Percentiles rank a stretch among this genome's conserved stretches.
phyloP scores from a whole-genome alignment of 2,113 vertebrate species.

The Lota lota region DNA sequence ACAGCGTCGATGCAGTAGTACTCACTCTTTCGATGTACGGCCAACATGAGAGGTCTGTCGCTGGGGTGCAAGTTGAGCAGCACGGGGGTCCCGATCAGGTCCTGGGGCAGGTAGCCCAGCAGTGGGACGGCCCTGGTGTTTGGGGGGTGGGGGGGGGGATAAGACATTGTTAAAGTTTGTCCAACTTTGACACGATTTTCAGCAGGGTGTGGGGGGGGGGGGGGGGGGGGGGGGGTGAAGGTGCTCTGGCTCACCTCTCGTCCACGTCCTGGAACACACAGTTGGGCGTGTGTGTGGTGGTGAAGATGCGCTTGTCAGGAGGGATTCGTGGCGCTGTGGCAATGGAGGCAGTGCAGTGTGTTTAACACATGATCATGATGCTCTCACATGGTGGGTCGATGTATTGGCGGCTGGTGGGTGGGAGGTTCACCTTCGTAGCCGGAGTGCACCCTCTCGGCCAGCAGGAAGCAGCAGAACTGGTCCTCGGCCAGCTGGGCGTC shows the following conservation, averaged over 20 bases:
- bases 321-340: constrained; percentile 89
- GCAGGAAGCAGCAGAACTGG: constrained; percentile 91
- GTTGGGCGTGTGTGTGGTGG: constrained; percentile 91
- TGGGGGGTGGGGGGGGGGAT: too few relatives aligned
- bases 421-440: constrained; percentile 90
- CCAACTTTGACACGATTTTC: too few relatives aligned
- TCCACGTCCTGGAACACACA: constrained; percentile 96
- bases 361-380: not conserved
- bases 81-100: constrained; percentile 88
- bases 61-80: constrained; percentile 88
- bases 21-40: constrained; percentile 91
- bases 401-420: not conserved
- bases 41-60: constrained; percentile 88
- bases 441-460: constrained; percentile 94
- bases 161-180: too few relatives aligned
- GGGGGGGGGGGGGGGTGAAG: not conserved
- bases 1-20: constrained; percentile 4
- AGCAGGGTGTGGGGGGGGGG: too few relatives aligned
- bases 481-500: constrained; percentile 75
- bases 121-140: constrained; percentile 85
- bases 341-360: constrained; percentile 13
- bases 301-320: constrained; percentile 93
- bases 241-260: constrained; percentile 80
- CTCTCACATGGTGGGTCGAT: too few relatives aligned
- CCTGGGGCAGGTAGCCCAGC: constrained; percentile 92